Evolutionary conservation across 2,797 vertebrate species (phyloP).

Genomic region (Gambusia yucatana): DNA sequence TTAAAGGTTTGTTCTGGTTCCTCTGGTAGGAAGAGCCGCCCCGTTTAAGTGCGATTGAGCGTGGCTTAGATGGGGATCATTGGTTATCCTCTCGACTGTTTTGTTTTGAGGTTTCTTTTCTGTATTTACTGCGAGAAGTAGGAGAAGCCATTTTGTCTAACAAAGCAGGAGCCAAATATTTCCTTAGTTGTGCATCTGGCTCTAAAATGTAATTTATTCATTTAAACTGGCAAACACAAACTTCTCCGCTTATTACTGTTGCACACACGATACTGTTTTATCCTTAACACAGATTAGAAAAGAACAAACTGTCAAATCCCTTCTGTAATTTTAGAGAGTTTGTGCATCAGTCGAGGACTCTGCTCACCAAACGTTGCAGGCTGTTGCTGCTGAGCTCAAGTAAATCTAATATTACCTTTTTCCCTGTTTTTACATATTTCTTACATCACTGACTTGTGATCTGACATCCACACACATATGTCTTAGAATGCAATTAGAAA

Average conservation of each 20-base stretch:
- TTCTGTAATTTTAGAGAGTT: slow-evolving; percentile 13
- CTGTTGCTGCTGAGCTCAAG: not conserved
- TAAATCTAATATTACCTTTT: slow-evolving; percentile 5
- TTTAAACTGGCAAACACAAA: slow-evolving; percentile 52
- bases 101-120: slow-evolving; percentile 80
- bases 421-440: not conserved
- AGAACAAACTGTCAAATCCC: slow-evolving; percentile 13
- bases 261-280: slow-evolving; percentile 29
- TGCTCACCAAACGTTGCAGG: slow-evolving; percentile 4
- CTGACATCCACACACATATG: not conserved
- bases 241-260: slow-evolving; percentile 29
- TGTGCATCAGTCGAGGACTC: not conserved
- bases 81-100: slow-evolving; percentile 84
- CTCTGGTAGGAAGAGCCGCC: slow-evolving; percentile 78
- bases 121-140: slow-evolving; percentile 72
- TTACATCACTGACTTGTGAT: not conserved
- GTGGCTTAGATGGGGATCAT: slow-evolving; percentile 84
- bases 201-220: slow-evolving; percentile 46
- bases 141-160: slow-evolving; percentile 73
- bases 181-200: slow-evolving; percentile 69
- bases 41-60: slow-evolving; percentile 85
- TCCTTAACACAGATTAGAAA: slow-evolving; percentile 9
- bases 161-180: slow-evolving; percentile 74
- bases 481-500: not conserved
- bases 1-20: slow-evolving; percentile 83